These are phyloP conservation scores for Lasioglossum zephyrum DNA, from an alignment of 2,888 invertebrate species.

Conservation along the genomic window DNA sequence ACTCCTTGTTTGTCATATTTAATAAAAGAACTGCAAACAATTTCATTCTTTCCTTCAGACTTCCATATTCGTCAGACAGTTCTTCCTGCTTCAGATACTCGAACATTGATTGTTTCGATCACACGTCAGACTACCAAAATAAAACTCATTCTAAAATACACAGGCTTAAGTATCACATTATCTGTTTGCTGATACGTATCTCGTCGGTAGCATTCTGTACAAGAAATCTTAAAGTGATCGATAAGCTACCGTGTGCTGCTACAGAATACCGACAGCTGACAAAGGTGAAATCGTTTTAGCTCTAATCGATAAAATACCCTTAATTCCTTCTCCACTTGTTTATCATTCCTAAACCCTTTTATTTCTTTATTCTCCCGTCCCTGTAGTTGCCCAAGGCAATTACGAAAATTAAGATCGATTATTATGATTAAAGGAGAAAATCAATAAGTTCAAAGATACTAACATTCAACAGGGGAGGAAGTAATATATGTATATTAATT, in stretches of 20 bases:
- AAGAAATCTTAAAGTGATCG: background rate
- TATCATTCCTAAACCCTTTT: background rate
- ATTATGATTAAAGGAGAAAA: background rate
- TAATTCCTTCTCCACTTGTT: background rate
- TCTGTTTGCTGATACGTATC: too few species aligned
- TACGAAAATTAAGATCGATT: background rate
- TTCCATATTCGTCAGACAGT: background rate
- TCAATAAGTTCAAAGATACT: background rate
- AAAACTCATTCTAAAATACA: background rate
- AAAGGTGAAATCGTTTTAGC: background rate
- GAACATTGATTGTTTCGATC: background rate
- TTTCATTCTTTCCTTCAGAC: conserved; percentile 27
- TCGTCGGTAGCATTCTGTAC: background rate
- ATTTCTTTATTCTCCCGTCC: background rate
- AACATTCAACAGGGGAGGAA: background rate
- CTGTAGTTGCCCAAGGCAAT: background rate
- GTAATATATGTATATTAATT: background rate
- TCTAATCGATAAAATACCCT: conserved; percentile 12
- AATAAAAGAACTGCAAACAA: conserved; percentile 60
- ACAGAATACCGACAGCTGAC: background rate
- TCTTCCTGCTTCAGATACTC: background rate
- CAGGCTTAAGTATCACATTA: too few species aligned
- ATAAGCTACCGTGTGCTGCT: conserved; percentile 2
- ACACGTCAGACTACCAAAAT: background rate
- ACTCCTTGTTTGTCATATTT: conserved; percentile 64